Percentiles rank a stretch among this genome's conserved stretches.
Evolutionary conservation across 2,113 vertebrate genomes (phyloP).

Genomic region (Regulus satrapa): DNA sequence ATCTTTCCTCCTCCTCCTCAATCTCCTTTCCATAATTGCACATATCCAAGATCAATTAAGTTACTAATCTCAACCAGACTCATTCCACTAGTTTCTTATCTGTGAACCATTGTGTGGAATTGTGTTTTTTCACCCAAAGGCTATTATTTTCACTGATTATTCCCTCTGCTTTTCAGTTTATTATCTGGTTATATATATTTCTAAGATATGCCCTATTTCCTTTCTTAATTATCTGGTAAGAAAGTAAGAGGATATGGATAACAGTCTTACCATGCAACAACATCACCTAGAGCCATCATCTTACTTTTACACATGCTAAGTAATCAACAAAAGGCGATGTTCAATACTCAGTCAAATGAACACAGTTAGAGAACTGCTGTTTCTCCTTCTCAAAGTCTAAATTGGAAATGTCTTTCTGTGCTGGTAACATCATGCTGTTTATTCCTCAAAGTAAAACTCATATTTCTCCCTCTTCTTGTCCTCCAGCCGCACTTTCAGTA

Average conservation of each 20-base stretch:
- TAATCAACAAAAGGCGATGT: background rate
- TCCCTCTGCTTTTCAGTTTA: background rate
- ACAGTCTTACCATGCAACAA: background rate
- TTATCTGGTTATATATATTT: background rate
- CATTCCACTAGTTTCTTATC: background rate
- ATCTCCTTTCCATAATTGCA: background rate
- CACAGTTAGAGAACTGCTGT: background rate
- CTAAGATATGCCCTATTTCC: background rate
- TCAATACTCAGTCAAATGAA: background rate
- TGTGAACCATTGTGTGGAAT: fast-evolving
- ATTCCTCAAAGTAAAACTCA: background rate
- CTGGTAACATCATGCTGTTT: background rate
- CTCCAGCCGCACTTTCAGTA: background rate
- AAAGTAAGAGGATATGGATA: background rate
- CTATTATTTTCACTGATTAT: background rate
- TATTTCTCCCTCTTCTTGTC: background rate
- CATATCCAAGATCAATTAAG: background rate
- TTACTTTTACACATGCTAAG: background rate
- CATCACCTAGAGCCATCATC: background rate
- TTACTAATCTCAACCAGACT: background rate
- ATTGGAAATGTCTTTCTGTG: background rate
- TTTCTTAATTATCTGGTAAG: background rate
- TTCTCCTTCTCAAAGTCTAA: background rate
- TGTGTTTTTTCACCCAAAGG: background rate
- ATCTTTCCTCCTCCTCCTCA: background rate